Evolutionary conservation across 2,797 vertebrate species (phyloP), one percentile per base, ranked within the genome.

Genomic region (Limosa lapponica): DNA sequence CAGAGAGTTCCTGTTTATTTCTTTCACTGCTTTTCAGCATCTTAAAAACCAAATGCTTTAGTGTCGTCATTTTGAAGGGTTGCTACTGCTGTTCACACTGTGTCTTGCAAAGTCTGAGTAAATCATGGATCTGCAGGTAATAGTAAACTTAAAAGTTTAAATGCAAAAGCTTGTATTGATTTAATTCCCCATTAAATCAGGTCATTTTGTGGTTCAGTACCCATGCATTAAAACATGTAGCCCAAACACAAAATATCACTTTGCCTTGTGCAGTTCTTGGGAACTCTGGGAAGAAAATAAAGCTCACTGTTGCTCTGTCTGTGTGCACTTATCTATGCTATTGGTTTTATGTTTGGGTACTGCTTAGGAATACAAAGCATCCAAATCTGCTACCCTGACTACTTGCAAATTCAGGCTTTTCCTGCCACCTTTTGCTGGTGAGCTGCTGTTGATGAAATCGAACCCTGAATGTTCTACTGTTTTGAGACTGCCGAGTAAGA

Each of bases 81-180:
- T 88, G 43, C 28, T 52, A 17, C 36, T n/a, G 28, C 12, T 43
- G 48, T 11, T 90, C 10, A 11, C 22, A 18, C 15, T 17, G 12
- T 43, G 32, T 54, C 69, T 69, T 90, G n/a, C 17, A 24, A 81
- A 82, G 17, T 67, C 75, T 30, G 34, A 79, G 43, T 43, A 94
- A 90, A 81, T 66, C 83, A 83, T 27, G 39, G 65, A 73, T 81
- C 72, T 82, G 30, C 25, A 87, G 62, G 79, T 91, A 89, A 75
- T 34, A 69, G 18, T 78, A 88, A 78, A 75, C 23, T 28, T 75
- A 23, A 64, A 80, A 86, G 58, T 78, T 88, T 83, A 65, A 88
- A 93, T 90, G 80, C 61, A 94, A 91, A 93, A 90, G 36, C 73
- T 84, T 89, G 41, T 90, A 92, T 86, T 93, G 87, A 91, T 94